Evolutionary conservation across 92 coral and sea anemone species (phyloP), one percentile per base, ranked within the genome.

Genomic region (Phenganax subtilis): DNA sequence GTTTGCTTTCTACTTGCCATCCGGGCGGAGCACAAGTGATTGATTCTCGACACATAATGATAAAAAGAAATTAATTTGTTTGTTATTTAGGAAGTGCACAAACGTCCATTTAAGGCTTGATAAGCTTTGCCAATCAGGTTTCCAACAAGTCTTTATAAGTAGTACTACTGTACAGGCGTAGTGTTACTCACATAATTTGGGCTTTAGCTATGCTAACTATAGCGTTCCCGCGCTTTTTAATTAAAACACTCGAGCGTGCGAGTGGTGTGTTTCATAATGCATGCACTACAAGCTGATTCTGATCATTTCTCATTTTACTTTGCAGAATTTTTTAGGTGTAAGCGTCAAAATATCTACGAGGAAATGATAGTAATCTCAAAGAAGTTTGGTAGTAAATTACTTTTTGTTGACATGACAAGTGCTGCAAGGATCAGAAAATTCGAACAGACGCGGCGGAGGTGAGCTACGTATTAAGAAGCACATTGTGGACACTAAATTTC

Each of bases 11-110:
- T 25, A 6, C 25, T 20, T 20, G 25, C 25, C 25, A 15, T 62
- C 69, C 30, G 12, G 72, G 72, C 51, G 15, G 72, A 16, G 51
- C 12, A 17, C 51, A 31, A 30, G 72, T 67, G 14, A 67, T 31
- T 67, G 52, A 12, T 67, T 30, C 51, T 51, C 52, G 11, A 28
- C 72, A 67, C 72, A 28, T 59, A 12, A 59, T 7, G 37, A 31
- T 67, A 30, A 67, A 67, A 67, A 8, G 51, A 27, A 5, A 67
- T 67, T 67, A 5, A 1, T 28, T 67, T 51, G 20, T 67, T 27
- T 67, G 37, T 67, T 67, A 67, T 67, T 67, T 17, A 67, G 37
- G 29, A 29, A 29, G 72, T 51, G n/a, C 29, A 67, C 72, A 67
- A 67, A 52, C 53, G 51, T 67, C 72, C 72, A 29, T 67, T 31